A percentile compares a stretch with the other conserved stretches of the same genome.
Conservation (phyloP, 1,140 invertebrate genomes). For the Diuraphis noxia region DNA sequence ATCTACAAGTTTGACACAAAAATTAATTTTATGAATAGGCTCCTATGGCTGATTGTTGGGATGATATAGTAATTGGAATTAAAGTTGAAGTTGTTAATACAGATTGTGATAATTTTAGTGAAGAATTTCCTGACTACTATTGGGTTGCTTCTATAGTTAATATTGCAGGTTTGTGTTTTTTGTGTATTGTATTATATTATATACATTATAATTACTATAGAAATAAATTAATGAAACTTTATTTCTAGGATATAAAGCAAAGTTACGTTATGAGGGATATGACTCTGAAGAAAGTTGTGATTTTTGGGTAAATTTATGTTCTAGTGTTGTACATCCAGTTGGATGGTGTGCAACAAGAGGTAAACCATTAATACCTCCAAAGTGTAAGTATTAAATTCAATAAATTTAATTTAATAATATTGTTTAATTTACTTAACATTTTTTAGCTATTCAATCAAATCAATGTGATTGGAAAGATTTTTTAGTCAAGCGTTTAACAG, state of each 20-base stretch:
- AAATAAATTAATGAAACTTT: neutral
- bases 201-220: neutral
- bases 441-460: constrained; percentile 79
- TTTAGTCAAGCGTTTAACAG: constrained; percentile 84
- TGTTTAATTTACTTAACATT: constrained; percentile 55
- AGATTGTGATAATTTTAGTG: constrained; percentile 79
- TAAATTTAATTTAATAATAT: neutral
- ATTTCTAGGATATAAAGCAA: constrained; percentile 79
- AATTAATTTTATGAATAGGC: constrained; percentile 63
- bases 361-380: constrained; percentile 91
- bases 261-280: constrained; percentile 92
- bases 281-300: constrained; percentile 84
- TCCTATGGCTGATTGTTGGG: constrained; percentile 89
- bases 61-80: constrained; percentile 89
- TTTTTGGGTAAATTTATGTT: constrained; percentile 95
- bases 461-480: constrained; percentile 96
- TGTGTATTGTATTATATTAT: neutral
- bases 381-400: constrained; percentile 64
- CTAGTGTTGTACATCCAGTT: constrained; percentile 89
- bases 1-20: neutral
- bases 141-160: constrained; percentile 93
- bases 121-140: constrained; percentile 80
- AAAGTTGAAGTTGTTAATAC: constrained; percentile 94
- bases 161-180: constrained; percentile 68
- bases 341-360: constrained; percentile 96